Percentiles rank a stretch among this genome's conserved stretches.
Conservation (phyloP, 92 coral and sea anemone species). For the Zoanthus sansibaricus region DNA sequence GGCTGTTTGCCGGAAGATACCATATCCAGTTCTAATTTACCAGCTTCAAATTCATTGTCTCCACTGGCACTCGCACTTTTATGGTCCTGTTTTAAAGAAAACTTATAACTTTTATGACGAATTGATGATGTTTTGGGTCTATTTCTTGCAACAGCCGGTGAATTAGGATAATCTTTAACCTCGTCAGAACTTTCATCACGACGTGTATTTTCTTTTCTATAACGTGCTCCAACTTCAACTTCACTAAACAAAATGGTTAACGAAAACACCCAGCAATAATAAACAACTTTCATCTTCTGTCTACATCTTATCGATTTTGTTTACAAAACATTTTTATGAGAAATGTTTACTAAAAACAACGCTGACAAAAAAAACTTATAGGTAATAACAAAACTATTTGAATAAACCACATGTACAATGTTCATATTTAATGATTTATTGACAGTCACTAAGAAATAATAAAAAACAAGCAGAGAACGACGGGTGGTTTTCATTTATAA, state of each 20-base stretch:
- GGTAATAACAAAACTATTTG: slow-evolving; percentile 37
- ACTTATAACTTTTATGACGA: not conserved
- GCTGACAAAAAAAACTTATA: slow-evolving; percentile 23
- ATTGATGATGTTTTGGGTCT: not conserved
- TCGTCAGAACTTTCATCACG: not conserved
- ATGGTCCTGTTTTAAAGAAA: not conserved
- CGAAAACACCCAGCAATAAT: slow-evolving; percentile 4
- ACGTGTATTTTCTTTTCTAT: not conserved
- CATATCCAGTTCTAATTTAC: not conserved
- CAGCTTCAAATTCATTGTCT: slow-evolving; percentile 1
- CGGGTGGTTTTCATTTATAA: slow-evolving; percentile 10
- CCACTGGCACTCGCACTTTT: slow-evolving; percentile 11
- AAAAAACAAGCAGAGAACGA: slow-evolving; percentile 34
- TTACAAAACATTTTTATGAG: slow-evolving; percentile 9
- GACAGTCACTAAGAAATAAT: slow-evolving; percentile 5
- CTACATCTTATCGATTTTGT: slow-evolving; percentile 42
- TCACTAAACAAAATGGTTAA: slow-evolving; percentile 4
- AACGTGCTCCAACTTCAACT: not conserved
- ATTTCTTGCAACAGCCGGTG: not conserved
- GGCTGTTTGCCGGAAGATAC: slow-evolving; percentile 5
- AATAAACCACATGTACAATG: slow-evolving; percentile 30
- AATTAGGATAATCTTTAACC: not conserved
- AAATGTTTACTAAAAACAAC: not conserved
- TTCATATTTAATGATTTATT: slow-evolving; percentile 21
- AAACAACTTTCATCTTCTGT: slow-evolving; percentile 26